Evolutionary conservation across 2,888 invertebrate species (phyloP), one percentile per base, ranked within the genome.

Genomic region (Amphipoea oculea): DNA sequence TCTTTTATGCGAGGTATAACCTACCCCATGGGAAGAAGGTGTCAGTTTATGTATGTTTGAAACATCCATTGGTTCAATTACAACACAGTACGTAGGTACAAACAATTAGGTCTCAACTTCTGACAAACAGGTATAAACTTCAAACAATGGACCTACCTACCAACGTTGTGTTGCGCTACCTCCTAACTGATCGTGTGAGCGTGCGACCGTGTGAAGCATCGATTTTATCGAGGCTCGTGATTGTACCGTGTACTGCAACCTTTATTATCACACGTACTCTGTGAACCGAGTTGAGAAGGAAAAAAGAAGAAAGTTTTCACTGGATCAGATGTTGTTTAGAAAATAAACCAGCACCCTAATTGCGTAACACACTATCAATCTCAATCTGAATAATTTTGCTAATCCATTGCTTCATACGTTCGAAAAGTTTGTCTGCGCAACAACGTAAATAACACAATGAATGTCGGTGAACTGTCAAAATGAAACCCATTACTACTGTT

Each of bases 191-290:
- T 63, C 62, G 72, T 70, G 65, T 42, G 69, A 78, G 54, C 67
- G 83, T 78, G 73, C 29, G 73, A 73, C 42, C 71, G 84, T 73
- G 84, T 72, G 60, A 74, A 71, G 85, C 76, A 78, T 78, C 73
- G 54, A 69, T 71, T 74, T 63, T 70, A 48, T 57, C 57, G 5
- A 20, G 63, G 71, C 62, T 75, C 54, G 63, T 72, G 66, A 79
- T 65, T 74, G 67, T 68, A 72, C 29, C 45, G 48, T 72, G 60
- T 81, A 23, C 29, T 7, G 40, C 79, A 60, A 57, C 60, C 42
- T 70, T 69, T 81, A 76, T 60, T 48, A 42, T 11, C 54, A 40
- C 51, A n/a, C n/a, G 40, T 67, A 57, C 20, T 75, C 6, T 29
- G 67, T 51, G n/a, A 36, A 60, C 42, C 14, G 17, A 57, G 65